Evolutionary conservation across 1,140 invertebrate species (phyloP).

Genomic region (Scaptodrosophila lebanonensis): DNA sequence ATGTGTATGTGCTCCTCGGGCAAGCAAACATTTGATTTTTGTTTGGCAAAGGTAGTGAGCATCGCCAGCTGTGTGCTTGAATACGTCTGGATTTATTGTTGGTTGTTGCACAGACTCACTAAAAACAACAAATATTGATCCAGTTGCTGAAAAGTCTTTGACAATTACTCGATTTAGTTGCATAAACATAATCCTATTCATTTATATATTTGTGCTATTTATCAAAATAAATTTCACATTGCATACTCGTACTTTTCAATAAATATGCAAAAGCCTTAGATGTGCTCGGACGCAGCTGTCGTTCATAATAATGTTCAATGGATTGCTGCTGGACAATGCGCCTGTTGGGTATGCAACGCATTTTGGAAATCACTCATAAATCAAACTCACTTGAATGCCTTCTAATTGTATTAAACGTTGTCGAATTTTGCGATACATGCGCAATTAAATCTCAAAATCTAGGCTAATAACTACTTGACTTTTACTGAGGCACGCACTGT

Average conservation of each 20-base stretch:
- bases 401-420: background rate
- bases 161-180: no score
- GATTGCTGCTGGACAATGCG: conserved; percentile 19
- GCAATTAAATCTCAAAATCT: conserved; percentile 31
- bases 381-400: conserved; percentile 41
- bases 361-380: background rate
- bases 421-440: conserved; percentile 23
- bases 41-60: conserved; percentile 12
- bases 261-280: conserved; percentile 30
- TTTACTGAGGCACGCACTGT: conserved; percentile 16
- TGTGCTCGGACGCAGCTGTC: conserved; percentile 11
- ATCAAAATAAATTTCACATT: conserved; percentile 52
- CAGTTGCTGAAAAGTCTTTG: no score
- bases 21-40: conserved; percentile 43
- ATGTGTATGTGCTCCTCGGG: conserved; percentile 16
- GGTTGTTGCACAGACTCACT: conserved; percentile 32
- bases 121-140: conserved; percentile 52
- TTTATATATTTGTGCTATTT: conserved; percentile 2
- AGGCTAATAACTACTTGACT: conserved; percentile 38
- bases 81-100: conserved; percentile 61
- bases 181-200: conserved; percentile 37
- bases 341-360: conserved; percentile 16
- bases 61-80: no score
- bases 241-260: conserved; percentile 50
- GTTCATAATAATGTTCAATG: conserved; percentile 30